Base-by-base conservation (phyloP, 30 jellyfish, hydroid and myxozoan genomes). In the Hydractinia echinata region DNA sequence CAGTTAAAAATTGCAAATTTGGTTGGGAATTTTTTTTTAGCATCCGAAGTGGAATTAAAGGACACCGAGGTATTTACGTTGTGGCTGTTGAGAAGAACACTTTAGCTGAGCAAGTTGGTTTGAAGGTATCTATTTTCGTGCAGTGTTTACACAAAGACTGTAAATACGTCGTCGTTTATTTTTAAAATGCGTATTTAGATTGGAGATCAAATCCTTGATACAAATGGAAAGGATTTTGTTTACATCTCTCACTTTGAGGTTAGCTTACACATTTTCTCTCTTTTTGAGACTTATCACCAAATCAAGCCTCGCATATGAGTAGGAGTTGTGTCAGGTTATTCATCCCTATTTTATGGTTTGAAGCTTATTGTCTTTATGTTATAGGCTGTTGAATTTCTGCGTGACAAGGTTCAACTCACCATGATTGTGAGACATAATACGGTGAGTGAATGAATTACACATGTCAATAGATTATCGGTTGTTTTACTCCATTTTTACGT, bases 131-230 rank as follows among this genome's bases (percentile, higher is more conserved):
- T 8, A 50, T 10, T 18, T 6, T 5, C 79, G 14, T 64, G 10
- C 51, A 6, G 39, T n/a, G 7, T 64, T 64, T 64, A 64, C 19
- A 0, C 14, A 52, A 20, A 7, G 67, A 71, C 51, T 1, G 1
- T 13, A 13, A 15, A 16, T 11, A 67, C 78, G 14, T 67, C 21
- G n/a, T 48, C 14, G 20, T 21, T 30, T 30, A 30, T 30, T 30
- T 19, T 9, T 52, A 14, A 5, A 5, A 13, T 20, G 3, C 5
- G 81, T 4, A 19, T 71, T 71, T 19, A 90, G 97, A 93, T 85
- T 77, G 97, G 97, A 20, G 95, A 90, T 77, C 97, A 90, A 55
- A 85, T 90, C 4, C 73, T 90, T 54, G 87, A 90, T 51, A 94
- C 85, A 62, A 90, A 90, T 82, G 97, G 97, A 4, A 85, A 84